Evolutionary conservation across 2,797 vertebrate genomes (phyloP).

Genomic region (Lacerta agilis): DNA sequence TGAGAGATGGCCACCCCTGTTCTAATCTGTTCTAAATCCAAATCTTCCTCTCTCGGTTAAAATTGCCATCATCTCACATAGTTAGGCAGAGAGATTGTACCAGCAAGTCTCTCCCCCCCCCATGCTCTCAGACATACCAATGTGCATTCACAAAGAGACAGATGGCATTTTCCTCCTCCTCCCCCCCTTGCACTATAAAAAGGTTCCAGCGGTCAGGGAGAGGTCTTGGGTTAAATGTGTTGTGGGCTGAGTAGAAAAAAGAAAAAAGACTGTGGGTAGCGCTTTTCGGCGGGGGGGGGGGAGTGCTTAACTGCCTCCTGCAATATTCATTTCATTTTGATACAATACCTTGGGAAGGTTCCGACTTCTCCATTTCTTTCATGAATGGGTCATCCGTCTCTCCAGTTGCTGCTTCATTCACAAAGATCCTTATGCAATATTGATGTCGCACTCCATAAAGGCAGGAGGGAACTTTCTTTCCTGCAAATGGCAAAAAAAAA

Average conservation of each 20-base stretch:
- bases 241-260: background rate
- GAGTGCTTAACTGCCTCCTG: constrained; percentile 22
- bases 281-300: constrained; percentile 34
- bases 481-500: background rate
- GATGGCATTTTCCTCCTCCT: background rate
- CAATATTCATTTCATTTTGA: constrained; percentile 34
- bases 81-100: background rate
- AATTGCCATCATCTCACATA: background rate
- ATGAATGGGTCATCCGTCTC: background rate
- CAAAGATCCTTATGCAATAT: constrained; percentile 9
- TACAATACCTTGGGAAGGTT: background rate
- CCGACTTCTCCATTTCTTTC: background rate
- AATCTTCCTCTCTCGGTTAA: background rate
- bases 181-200: constrained; percentile 17
- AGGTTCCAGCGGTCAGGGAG: background rate
- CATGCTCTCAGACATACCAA: background rate
- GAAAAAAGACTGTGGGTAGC: rapidly evolving
- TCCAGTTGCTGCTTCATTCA: constrained; percentile 29
- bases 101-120: background rate
- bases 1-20: no score
- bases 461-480: constrained; percentile 16
- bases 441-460: background rate
- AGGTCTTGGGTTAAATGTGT: constrained; percentile 50
- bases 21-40: background rate
- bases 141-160: background rate